Evolutionary conservation across 2,113 vertebrate genomes (phyloP).

Genomic region (Grallaria varia): DNA sequence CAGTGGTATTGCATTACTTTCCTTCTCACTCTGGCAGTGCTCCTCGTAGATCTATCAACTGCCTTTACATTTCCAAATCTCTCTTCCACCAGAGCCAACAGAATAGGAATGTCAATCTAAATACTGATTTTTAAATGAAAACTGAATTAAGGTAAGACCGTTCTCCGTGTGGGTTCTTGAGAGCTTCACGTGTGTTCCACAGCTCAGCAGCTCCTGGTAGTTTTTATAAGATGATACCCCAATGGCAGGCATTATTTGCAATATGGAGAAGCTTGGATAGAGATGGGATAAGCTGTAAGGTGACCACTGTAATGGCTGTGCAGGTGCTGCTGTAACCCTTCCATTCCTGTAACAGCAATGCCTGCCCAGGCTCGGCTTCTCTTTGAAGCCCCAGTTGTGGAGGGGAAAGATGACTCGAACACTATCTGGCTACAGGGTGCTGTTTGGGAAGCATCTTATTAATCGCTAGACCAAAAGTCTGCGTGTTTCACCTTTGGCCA

Average conservation of each 20-base stretch:
- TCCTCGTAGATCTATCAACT: neutral
- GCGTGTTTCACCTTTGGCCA: neutral
- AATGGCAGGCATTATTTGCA: neutral
- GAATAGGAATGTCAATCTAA: neutral
- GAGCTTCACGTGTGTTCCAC: neutral
- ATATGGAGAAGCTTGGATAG: neutral
- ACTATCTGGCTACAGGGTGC: neutral
- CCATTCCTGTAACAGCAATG: neutral
- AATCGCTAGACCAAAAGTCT: neutral
- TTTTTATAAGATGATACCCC: neutral
- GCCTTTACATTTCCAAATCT: neutral
- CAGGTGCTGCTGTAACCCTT: rapidly evolving
- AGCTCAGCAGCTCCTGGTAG: neutral
- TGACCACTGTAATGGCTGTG: neutral
- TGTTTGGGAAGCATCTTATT: neutral
- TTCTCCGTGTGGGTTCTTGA: neutral
- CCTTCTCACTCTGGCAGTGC: neutral
- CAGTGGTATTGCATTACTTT: neutral
- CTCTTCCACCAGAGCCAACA: neutral
- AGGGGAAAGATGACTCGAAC: rapidly evolving
- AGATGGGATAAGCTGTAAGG: neutral
- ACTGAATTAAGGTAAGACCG: neutral
- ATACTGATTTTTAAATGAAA: neutral
- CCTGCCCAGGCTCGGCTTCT: neutral
- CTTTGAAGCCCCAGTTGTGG: rapidly evolving